These are phyloP conservation scores for Laticauda colubrina DNA, from an alignment of 2,113 vertebrate species.

Conservation along the genomic window DNA sequence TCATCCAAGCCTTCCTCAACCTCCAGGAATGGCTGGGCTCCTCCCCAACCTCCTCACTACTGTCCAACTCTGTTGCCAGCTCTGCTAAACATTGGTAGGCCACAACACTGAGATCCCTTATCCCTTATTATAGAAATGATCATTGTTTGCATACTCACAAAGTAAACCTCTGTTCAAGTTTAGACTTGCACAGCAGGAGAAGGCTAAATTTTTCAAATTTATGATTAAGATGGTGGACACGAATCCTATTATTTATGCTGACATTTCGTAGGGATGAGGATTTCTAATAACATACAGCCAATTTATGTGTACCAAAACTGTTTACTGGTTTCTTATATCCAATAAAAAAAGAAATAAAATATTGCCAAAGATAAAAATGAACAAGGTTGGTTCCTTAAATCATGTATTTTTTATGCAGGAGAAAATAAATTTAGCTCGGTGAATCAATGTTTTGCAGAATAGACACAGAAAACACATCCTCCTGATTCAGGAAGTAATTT, in stretches of 20 bases:
- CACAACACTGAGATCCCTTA: neutral
- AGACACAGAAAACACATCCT: neutral
- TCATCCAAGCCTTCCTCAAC: too few species aligned
- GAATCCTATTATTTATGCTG: neutral
- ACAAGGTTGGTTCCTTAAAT: neutral
- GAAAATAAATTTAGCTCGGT: conserved; percentile 6
- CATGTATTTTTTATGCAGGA: neutral
- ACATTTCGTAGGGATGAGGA: neutral
- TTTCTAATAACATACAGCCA: neutral
- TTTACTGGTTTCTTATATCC: conserved; percentile 1
- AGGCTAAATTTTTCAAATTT: neutral
- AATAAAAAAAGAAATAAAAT: neutral
- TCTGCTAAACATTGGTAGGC: too few species aligned
- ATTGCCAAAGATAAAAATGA: conserved; percentile 14
- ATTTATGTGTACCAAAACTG: neutral
- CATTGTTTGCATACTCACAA: neutral
- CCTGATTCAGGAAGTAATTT: neutral
- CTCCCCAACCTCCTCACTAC: too few species aligned
- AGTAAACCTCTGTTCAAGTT: neutral
- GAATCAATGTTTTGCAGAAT: neutral
- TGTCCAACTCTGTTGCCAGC: too few species aligned
- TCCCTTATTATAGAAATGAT: neutral
- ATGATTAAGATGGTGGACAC: neutral
- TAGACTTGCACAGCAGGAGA: neutral
- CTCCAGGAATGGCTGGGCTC: too few species aligned